phyloP scores from a whole-genome alignment of 2,797 vertebrate species.

The Heterohyrax brucei region DNA sequence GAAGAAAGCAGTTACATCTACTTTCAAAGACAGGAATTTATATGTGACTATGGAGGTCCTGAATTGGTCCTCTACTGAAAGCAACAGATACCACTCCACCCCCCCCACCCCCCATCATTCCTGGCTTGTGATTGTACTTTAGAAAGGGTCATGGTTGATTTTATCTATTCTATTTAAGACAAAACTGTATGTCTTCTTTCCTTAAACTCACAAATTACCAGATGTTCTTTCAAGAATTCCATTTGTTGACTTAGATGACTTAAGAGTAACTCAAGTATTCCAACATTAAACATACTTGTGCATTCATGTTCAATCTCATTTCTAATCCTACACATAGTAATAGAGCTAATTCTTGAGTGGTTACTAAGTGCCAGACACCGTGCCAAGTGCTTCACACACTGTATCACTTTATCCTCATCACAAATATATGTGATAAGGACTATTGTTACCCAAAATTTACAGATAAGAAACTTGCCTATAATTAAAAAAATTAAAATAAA shows the following conservation, averaged over 20 bases:
- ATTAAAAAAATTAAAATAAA: too few relatives aligned
- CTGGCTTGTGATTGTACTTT: neutral
- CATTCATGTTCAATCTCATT: neutral
- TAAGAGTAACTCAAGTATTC: neutral
- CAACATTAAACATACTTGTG: neutral
- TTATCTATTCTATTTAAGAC: slow-evolving; percentile 15
- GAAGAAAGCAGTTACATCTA: neutral
- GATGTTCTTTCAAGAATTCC: neutral
- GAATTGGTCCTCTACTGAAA: neutral
- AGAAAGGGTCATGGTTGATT: neutral
- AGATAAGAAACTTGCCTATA: neutral
- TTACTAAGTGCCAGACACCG: neutral
- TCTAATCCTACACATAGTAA: neutral
- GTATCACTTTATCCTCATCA: neutral
- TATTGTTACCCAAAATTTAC: neutral
- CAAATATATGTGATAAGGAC: neutral
- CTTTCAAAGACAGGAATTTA: slow-evolving; percentile 21
- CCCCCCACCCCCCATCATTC: neutral
- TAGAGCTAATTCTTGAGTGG: neutral
- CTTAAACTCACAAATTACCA: slow-evolving; percentile 8
- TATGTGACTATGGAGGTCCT: neutral
- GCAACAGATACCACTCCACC: neutral
- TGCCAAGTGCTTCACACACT: neutral
- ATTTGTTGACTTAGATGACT: neutral
- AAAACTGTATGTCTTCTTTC: neutral